phyloP scores from a whole-genome alignment of 2,888 invertebrate species.

The Pandemis cinnamomeana region DNA sequence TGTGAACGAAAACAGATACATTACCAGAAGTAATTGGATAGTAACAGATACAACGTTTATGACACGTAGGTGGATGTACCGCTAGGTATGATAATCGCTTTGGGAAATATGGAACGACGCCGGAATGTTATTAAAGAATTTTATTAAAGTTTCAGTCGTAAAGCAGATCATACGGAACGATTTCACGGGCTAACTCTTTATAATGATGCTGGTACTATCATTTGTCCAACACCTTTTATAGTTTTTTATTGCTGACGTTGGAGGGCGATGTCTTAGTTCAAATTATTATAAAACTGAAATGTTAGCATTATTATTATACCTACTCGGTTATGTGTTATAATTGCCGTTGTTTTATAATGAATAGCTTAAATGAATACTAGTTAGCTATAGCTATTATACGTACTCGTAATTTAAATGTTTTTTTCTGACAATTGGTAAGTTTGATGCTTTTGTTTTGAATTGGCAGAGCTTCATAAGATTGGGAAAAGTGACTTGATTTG shows the following conservation, averaged over 20 bases:
- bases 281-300: conserved; percentile 25
- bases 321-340: conserved; percentile 2
- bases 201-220: conserved; percentile 40
- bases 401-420: not conserved
- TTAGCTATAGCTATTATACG: too few relatives aligned
- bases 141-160: conserved; percentile 74
- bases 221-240: conserved; percentile 48
- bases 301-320: conserved; percentile 14
- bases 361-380: not conserved
- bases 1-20: conserved; percentile 61
- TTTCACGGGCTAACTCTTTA: conserved; percentile 47
- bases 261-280: conserved; percentile 40
- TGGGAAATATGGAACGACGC: conserved; percentile 63
- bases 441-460: too few relatives aligned
- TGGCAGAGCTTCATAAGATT: too few relatives aligned
- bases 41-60: conserved; percentile 67
- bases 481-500: too few relatives aligned
- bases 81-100: conserved; percentile 70
- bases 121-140: conserved; percentile 77
- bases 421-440: not conserved
- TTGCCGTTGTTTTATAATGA: not conserved
- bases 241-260: conserved; percentile 60
- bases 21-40: conserved; percentile 68
- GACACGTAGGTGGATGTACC: conserved; percentile 57
- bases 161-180: conserved; percentile 66